phyloP scores from a whole-genome alignment of 2,888 invertebrate genomes.

The Chalcosyrphus nemorum region DNA sequence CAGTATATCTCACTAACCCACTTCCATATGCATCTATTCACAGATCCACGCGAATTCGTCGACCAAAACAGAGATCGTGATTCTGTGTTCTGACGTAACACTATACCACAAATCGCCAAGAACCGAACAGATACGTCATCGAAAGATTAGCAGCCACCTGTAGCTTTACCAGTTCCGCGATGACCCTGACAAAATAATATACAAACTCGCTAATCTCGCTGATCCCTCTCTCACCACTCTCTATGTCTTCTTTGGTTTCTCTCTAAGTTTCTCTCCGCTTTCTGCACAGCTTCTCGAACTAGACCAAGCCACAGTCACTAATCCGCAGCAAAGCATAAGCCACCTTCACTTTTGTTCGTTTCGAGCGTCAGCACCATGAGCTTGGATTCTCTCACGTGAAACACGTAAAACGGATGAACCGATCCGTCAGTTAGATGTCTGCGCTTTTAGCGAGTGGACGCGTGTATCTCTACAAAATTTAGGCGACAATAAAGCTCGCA shows the following conservation, averaged over 20 bases:
- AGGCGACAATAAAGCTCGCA: neutral
- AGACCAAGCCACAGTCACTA: slow-evolving; percentile 52
- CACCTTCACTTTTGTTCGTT: slow-evolving; percentile 71
- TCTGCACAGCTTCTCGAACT: slow-evolving; percentile 61
- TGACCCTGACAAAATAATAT: slow-evolving; percentile 63
- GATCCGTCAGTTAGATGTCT: slow-evolving; percentile 70
- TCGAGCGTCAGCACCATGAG: slow-evolving; percentile 33
- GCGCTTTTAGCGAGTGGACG: slow-evolving; percentile 68
- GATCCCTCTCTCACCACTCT: slow-evolving; percentile 36
- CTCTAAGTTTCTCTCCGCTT: slow-evolving; percentile 60
- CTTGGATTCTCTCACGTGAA: slow-evolving; percentile 55
- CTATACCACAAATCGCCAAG: slow-evolving; percentile 25
- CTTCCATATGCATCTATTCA: slow-evolving; percentile 44
- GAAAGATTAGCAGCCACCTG: slow-evolving; percentile 62
- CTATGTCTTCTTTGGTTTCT: slow-evolving; percentile 14
- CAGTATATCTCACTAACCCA: slow-evolving; percentile 64
- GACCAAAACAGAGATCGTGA: slow-evolving; percentile 69
- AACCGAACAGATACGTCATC: slow-evolving; percentile 56
- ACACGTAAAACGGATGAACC: slow-evolving; percentile 71
- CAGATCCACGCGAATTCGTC: slow-evolving; percentile 60
- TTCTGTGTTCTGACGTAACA: slow-evolving; percentile 62
- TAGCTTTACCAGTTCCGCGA: slow-evolving; percentile 32
- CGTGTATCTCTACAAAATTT: slow-evolving; percentile 24
- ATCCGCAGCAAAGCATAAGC: slow-evolving; percentile 57
- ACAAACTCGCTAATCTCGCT: slow-evolving; percentile 5